Evolutionary conservation across 2,888 invertebrate species (phyloP), one percentile per base, ranked within the genome.

Genomic region (Drosophila paracracens): DNA sequence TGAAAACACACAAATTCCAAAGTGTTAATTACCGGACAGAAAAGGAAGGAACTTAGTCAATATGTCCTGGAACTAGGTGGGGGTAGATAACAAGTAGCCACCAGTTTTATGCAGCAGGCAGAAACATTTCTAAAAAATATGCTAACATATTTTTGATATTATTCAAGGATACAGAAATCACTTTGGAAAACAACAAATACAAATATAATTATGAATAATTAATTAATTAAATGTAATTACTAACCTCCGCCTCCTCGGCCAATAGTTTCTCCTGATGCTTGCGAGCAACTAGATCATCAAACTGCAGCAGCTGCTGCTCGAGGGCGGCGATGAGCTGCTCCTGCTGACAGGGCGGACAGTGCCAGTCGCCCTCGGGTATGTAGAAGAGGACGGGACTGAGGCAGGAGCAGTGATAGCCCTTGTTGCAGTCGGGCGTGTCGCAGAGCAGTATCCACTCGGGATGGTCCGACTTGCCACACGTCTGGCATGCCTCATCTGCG

Each of bases 301-400:
- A 96, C 61, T 96, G 96, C 66, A 94, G 94, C 56, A 99, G 93
- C 90, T 96, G 96, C 29, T 95, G 94, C 90, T 96, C 96, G 57
- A 99, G 93, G 27, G 96, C 95, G 62, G 94, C 94, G 64, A 99
- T 95, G 11, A 93, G 78, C 93, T 96, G 95, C 89, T 97, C 97
- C 93, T 99, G 99, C 93, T 98, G 97, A 93, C 99, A 99, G 0
- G 97, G 97, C 38, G 99, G 99, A 93, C 99, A 99, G 94, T 95
- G 98, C 99, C 99, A 99, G 93, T 99, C 97, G 0, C 99, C 99
- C 92, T 98, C 98, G 0, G 99, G 99, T 87, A 99, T 97, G 36
- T 97, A 95, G 94, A 99, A 96, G 50, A 99, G 95, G 69, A 98
- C 96, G 0, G 99, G 99, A 74, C 97, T 95, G 46, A 99, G 95